A percentile compares a stretch with the other conserved stretches of the same genome.
Conservation (phyloP, 1,140 invertebrate species). For the Zaprionus capensis region DNA sequence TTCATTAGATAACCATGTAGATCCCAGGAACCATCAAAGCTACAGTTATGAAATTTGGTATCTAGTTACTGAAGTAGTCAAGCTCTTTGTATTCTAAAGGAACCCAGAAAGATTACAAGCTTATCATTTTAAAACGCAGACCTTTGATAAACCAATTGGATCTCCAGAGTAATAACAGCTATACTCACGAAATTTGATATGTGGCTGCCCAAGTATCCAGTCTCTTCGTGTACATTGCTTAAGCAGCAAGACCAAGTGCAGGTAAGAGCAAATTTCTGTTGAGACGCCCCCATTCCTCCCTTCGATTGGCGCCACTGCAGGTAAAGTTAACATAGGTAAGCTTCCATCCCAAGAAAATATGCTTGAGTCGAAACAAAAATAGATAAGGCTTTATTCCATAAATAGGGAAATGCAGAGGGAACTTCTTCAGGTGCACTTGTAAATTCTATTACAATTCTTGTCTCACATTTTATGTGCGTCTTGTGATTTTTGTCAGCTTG, state of each 20-base stretch:
- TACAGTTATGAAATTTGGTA: not conserved
- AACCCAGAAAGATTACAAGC: no score
- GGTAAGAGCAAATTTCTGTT: not conserved
- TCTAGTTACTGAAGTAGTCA: not conserved
- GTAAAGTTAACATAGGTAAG: not conserved
- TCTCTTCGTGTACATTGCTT: not conserved
- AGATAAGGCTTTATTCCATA: slow-evolving; percentile 8
- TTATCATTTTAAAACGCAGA: no score
- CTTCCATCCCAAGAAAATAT: not conserved
- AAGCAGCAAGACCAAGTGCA: no score
- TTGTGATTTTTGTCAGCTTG: slow-evolving; percentile 52
- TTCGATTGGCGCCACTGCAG: no score
- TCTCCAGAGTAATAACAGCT: not conserved
- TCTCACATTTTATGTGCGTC: slow-evolving; percentile 70
- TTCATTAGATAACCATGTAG: not conserved
- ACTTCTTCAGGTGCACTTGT: slow-evolving; percentile 32
- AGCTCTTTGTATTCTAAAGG: not conserved
- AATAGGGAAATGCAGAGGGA: slow-evolving; percentile 30
- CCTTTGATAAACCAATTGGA: not conserved
- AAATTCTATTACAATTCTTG: slow-evolving; percentile 70
- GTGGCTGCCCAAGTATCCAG: not conserved
- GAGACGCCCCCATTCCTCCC: not conserved
- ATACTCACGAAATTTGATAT: not conserved
- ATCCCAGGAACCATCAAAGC: not conserved
- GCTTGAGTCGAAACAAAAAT: slow-evolving; percentile 20